Base-by-base conservation (phyloP, 53 echinoderm and acorn worm genomes). In the Pentamera pediparva region DNA sequence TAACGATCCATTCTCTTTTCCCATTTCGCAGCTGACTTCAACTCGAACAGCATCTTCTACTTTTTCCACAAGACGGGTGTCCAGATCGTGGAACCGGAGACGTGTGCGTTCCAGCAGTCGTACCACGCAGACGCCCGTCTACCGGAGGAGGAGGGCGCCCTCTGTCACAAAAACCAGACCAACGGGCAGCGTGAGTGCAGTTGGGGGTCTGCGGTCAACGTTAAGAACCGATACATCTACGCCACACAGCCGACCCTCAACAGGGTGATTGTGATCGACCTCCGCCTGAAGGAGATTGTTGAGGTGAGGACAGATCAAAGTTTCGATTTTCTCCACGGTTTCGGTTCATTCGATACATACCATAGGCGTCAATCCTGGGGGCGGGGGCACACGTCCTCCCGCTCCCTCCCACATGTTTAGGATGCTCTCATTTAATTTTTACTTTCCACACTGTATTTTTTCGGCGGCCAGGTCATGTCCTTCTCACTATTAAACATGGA, bases 1-100 rank as follows among this genome's bases (percentile, higher is more conserved):
- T n/a, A n/a, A n/a, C n/a, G n/a, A n/a, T n/a, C n/a, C n/a, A n/a
- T n/a, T n/a, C n/a, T n/a, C n/a, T n/a, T 59, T 29, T 45, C 24
- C 40, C 18, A 25, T 37, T n/a, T 37, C 83, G 83, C 67, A 61
- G 59, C 79, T 22, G 88, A 83, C 54, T 75, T 59, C 17, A 39
- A 39, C 32, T 57, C 57, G n/a, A 75, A 75, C 33, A 59, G 87
- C 52, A 83, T 98, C 39, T 98, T 70, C 79, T 98, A 98, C 79
- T 56, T 92, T 32, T 98, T 98, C 79, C 98, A 98, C 45, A 80
- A 89, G 4, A 52, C 83, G 27, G 98, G 98, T 21, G 85, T 98
- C 63, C 87, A 80, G 43, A 74, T 89, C 20, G 53, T 91, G 9
- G 98, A 98, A 39, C 98, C 98, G n/a, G 90, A 85, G 22, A 86